These are phyloP conservation scores for Coilia nasus DNA, from an alignment of 2,797 vertebrate species.

Conservation along the genomic window DNA sequence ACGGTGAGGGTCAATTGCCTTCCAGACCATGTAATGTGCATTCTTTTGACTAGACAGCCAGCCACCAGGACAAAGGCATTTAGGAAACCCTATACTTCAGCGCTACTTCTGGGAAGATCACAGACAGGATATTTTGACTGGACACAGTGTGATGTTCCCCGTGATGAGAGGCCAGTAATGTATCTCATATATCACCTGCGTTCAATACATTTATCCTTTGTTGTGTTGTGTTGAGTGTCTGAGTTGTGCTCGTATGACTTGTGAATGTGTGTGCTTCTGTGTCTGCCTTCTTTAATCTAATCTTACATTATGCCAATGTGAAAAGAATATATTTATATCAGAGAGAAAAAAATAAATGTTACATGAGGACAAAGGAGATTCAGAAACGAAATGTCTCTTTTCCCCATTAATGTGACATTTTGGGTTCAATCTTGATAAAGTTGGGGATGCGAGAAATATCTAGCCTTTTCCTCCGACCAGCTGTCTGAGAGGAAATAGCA, in stretches of 20 bases:
- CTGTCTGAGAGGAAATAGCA: slow-evolving; percentile 82
- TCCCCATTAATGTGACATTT: slow-evolving; percentile 83
- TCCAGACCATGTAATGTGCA: not conserved
- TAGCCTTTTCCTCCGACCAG: slow-evolving; percentile 65
- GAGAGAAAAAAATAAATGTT: slow-evolving; percentile 69
- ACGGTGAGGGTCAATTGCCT: slow-evolving; percentile 3
- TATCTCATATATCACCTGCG: not conserved
- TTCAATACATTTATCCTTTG: not conserved
- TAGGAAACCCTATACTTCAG: slow-evolving; percentile 2
- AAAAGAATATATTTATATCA: slow-evolving; percentile 75
- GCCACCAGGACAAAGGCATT: not conserved
- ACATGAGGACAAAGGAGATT: not conserved
- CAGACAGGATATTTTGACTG: not conserved
- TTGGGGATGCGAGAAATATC: slow-evolving; percentile 76
- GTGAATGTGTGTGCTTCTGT: not conserved
- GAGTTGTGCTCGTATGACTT: not conserved
- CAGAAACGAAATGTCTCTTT: slow-evolving; percentile 79
- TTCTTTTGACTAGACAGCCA: not conserved
- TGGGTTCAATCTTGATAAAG: slow-evolving; percentile 85
- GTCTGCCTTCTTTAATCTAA: not conserved
- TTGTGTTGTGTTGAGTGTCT: not conserved
- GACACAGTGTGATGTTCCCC: not conserved
- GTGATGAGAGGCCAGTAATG: not conserved
- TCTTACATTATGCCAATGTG: not conserved
- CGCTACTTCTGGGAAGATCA: not conserved